Conservation (phyloP, 2,888 invertebrate species). For the Morinoia aosen region DNA sequence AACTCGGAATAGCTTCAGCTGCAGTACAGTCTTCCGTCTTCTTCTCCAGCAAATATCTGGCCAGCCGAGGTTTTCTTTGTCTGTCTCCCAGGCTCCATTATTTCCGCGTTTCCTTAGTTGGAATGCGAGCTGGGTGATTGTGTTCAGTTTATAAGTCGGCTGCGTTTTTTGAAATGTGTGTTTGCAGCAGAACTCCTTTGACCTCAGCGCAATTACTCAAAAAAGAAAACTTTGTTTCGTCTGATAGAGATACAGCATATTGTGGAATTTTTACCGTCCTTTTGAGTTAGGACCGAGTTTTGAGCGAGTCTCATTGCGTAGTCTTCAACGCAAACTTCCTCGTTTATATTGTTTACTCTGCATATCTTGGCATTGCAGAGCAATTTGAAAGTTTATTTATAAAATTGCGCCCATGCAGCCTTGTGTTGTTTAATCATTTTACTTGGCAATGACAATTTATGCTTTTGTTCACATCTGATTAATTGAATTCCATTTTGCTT, state of each 20-base stretch:
- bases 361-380: no score
- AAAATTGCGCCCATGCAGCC: no score
- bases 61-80: neutral
- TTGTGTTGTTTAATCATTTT: no score
- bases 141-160: neutral
- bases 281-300: neutral
- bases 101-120: neutral
- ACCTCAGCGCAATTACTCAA: neutral
- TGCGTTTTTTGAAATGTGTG: neutral
- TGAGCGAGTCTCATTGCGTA: neutral
- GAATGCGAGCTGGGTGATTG: neutral
- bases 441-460: no score
- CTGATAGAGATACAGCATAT: neutral
- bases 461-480: no score
- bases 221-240: neutral
- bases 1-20: neutral
- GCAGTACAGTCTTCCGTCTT: neutral
- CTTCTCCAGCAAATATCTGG: neutral
- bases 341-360: neutral
- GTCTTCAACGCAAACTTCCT: neutral
- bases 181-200: neutral
- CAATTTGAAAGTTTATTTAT: no score
- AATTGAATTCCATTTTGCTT: no score
- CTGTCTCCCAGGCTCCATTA: conserved; percentile 7
- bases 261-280: no score